A percentile compares a stretch with the other conserved stretches of the same genome.
Conservation (phyloP, 2,888 invertebrate species). For the Philaethria dido region DNA sequence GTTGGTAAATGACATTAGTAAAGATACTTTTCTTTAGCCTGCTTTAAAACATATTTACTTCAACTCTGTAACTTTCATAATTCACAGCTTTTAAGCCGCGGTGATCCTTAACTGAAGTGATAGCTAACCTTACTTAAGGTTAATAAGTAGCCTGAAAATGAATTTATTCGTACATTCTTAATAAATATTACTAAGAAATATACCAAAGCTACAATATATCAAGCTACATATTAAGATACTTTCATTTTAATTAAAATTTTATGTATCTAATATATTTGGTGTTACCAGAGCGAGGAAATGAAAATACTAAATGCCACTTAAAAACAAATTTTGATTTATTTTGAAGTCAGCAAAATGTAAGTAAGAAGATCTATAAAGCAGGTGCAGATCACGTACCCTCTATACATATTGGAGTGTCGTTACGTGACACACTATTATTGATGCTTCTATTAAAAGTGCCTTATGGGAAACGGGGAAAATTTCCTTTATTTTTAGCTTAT, state of each 20-base stretch:
- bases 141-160: too few relatives aligned
- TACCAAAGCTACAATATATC: too few relatives aligned
- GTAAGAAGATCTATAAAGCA: background rate
- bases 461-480: background rate
- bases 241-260: too few relatives aligned
- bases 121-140: background rate
- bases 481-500: background rate
- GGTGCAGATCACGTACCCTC: background rate
- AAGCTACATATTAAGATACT: too few relatives aligned
- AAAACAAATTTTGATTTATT: too few relatives aligned
- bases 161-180: too few relatives aligned
- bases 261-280: too few relatives aligned
- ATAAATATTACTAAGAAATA: too few relatives aligned
- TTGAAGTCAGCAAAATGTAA: too few relatives aligned
- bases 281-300: too few relatives aligned
- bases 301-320: too few relatives aligned
- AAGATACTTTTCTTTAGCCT: background rate
- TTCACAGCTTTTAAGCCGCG: background rate
- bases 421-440: constrained; percentile 18
- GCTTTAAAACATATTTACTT: background rate
- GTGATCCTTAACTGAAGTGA: background rate
- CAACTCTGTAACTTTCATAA: constrained; percentile 3
- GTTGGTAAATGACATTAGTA: background rate
- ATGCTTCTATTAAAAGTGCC: background rate
- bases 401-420: constrained; percentile 5